phyloP scores from a whole-genome alignment of 2,888 invertebrate species.

The Cephus pulcher region DNA sequence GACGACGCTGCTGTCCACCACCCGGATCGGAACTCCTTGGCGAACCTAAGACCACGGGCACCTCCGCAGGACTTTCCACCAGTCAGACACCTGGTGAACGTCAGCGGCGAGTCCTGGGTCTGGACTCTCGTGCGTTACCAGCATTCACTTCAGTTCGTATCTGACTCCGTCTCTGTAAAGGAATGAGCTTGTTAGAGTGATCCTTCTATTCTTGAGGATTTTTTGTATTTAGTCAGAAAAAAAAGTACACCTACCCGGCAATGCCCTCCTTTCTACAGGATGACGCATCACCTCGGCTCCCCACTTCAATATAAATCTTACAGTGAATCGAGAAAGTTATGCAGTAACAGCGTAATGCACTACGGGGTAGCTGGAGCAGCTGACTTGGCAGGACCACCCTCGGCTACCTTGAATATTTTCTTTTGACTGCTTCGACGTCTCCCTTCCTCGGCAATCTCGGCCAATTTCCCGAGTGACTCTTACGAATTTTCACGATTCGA shows the following conservation, averaged over 20 bases:
- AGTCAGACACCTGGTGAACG: background rate
- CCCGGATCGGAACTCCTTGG: constrained; percentile 1
- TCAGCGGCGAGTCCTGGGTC: background rate
- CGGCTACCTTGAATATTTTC: background rate
- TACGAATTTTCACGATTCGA: background rate
- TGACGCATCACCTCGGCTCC: background rate
- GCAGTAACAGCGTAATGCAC: background rate
- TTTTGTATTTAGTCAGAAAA: background rate
- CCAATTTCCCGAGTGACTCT: background rate
- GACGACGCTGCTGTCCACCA: constrained; percentile 29
- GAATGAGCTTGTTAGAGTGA: background rate
- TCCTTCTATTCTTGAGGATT: background rate
- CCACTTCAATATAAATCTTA: background rate
- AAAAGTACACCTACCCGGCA: background rate
- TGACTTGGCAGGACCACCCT: background rate
- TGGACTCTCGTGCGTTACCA: background rate
- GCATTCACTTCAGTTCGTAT: background rate
- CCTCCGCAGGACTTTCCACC: background rate
- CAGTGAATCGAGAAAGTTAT: background rate
- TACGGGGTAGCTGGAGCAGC: background rate
- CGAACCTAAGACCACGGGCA: background rate
- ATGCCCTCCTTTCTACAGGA: background rate
- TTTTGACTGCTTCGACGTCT: background rate
- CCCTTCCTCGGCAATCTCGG: background rate
- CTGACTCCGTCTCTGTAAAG: background rate